phyloP scores from a whole-genome alignment of 2,888 invertebrate genomes.

The Idaea dimidiata region DNA sequence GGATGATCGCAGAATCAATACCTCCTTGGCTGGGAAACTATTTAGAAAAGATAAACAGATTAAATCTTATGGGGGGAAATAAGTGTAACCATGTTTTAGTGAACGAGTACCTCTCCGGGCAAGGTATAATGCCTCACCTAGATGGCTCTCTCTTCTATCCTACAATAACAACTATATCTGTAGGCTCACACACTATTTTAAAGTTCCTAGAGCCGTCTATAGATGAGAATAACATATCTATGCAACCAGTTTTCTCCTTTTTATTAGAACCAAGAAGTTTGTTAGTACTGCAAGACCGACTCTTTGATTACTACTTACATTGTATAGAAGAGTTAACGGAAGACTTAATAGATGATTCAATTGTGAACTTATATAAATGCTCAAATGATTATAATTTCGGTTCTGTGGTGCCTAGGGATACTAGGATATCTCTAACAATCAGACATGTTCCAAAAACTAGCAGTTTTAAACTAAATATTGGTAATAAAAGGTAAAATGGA shows the following conservation, averaged over 20 bases:
- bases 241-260: conserved; percentile 83
- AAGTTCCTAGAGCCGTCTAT: conserved; percentile 85
- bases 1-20: conserved; percentile 94
- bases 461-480: conserved; percentile 85
- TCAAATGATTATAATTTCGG: conserved; percentile 77
- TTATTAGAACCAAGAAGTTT: conserved; percentile 94
- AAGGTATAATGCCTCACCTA: conserved; percentile 98
- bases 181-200: conserved; percentile 94
- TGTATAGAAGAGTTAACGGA: conserved; percentile 87
- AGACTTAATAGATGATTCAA: conserved; percentile 82
- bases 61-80: conserved; percentile 86
- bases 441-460: conserved; percentile 95
- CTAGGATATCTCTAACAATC: conserved; percentile 94
- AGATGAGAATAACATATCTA: conserved; percentile 50
- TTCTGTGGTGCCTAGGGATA: conserved; percentile 81
- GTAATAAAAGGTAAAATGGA: conserved; percentile 56
- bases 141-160: conserved; percentile 98
- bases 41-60: conserved; percentile 84
- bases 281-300: conserved; percentile 89
- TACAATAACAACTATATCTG: conserved; percentile 94
- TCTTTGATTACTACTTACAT: conserved; percentile 93
- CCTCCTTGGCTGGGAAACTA: conserved; percentile 91
- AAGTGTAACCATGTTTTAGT: conserved; percentile 95
- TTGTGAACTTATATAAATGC: conserved; percentile 85
- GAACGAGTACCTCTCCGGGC: conserved; percentile 95